A percentile compares a stretch with the other conserved stretches of the same genome.
These are phyloP conservation scores for Lytechinus pictus DNA, from an alignment of 35 echinoderm and acorn worm species.

Conservation along the genomic window DNA sequence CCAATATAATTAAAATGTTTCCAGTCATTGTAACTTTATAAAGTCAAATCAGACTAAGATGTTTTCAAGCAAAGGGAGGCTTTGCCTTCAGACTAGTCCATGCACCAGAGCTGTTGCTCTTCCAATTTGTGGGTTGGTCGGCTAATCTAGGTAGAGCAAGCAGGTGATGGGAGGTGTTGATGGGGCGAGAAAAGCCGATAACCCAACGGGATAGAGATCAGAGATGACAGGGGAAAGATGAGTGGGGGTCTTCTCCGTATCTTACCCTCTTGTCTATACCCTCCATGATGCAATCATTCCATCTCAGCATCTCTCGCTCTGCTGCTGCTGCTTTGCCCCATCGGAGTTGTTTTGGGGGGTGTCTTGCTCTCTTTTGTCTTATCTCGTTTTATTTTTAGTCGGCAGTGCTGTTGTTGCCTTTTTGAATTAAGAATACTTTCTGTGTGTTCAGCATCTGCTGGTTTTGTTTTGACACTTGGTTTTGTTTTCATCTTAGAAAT, in stretches of 20 bases:
- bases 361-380: background rate
- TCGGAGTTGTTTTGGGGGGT: background rate
- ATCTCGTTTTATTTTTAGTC: background rate
- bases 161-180: slow-evolving; percentile 48
- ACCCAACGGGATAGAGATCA: slow-evolving; percentile 46
- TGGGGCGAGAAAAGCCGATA: slow-evolving; percentile 7
- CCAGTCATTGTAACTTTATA: too few relatives aligned
- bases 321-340: slow-evolving; percentile 1
- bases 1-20: too few relatives aligned
- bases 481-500: background rate
- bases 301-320: background rate
- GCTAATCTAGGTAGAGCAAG: slow-evolving; percentile 25
- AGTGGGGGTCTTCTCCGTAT: background rate
- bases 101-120: slow-evolving; percentile 22
- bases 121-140: slow-evolving; percentile 13
- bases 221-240: slow-evolving; percentile 36
- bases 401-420: background rate
- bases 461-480: background rate
- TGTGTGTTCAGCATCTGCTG: background rate
- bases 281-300: background rate
- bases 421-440: background rate
- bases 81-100: slow-evolving; percentile 20
- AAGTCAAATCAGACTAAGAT: too few relatives aligned
- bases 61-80: background rate
- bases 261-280: slow-evolving; percentile 19